A percentile compares a stretch with the other conserved stretches of the same genome.
Conservation (phyloP, 2,113 vertebrate genomes). For the Prunella fulvescens region DNA sequence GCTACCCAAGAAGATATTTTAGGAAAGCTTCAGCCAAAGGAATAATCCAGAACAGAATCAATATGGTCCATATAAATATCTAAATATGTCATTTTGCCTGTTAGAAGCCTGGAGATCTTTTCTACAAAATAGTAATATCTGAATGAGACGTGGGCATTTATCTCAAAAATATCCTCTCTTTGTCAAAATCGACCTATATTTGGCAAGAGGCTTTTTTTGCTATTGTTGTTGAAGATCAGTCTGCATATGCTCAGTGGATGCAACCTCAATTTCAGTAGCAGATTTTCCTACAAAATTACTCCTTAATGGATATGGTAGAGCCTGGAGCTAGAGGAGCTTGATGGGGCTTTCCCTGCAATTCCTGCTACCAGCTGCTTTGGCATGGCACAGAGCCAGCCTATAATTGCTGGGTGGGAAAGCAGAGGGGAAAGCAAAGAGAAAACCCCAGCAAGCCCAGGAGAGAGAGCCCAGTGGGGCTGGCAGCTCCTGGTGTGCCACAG, state of each 20-base stretch:
- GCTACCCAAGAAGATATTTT: neutral
- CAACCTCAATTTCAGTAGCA: neutral
- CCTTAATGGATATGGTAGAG: neutral
- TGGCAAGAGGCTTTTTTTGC: neutral
- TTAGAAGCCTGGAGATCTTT: neutral
- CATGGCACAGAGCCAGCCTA: neutral
- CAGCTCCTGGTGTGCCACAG: fast-evolving
- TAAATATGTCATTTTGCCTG: neutral
- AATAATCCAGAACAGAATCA: neutral
- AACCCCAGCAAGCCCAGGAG: neutral
- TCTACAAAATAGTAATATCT: neutral
- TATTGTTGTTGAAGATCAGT: neutral
- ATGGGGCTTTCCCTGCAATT: neutral
- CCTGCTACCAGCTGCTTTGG: neutral
- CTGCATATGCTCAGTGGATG: neutral
- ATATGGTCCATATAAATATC: neutral
- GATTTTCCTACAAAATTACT: neutral
- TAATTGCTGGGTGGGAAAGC: neutral
- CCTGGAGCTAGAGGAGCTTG: neutral
- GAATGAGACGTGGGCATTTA: neutral
- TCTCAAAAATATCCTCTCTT: neutral
- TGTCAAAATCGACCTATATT: neutral
- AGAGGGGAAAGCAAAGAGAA: neutral
- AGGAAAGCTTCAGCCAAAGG: neutral
- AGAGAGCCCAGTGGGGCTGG: neutral